phyloP scores from a whole-genome alignment of 2,113 vertebrate genomes.

The Castor canadensis region DNA sequence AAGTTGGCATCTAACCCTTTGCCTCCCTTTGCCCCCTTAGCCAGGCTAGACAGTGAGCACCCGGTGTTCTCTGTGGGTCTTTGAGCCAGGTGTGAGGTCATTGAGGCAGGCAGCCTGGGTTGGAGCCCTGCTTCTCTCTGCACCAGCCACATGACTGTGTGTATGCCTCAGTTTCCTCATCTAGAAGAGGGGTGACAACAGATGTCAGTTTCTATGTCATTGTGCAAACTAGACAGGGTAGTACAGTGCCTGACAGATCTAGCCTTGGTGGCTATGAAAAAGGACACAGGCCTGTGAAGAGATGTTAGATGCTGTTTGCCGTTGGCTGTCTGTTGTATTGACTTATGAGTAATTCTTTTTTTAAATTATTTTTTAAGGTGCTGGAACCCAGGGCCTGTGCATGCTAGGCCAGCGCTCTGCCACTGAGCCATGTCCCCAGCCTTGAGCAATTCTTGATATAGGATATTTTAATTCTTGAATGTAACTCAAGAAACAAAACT shows the following conservation, averaged over 20 bases:
- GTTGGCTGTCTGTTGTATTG: fast-evolving
- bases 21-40: background rate
- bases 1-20: fast-evolving
- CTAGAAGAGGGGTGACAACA: fast-evolving
- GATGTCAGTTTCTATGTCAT: fast-evolving
- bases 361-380: too few relatives aligned
- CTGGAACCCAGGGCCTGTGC: too few relatives aligned
- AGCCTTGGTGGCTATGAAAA: fast-evolving
- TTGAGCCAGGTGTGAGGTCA: fast-evolving
- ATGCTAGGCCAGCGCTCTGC: too few relatives aligned
- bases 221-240: fast-evolving
- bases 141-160: fast-evolving
- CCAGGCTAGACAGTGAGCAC: fast-evolving
- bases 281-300: fast-evolving
- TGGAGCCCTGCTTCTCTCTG: background rate
- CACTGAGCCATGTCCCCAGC: too few relatives aligned
- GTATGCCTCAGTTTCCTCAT: background rate
- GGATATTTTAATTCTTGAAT: background rate
- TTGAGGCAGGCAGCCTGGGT: fast-evolving
- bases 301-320: fast-evolving
- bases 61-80: fast-evolving
- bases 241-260: fast-evolving
- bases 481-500: background rate
- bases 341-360: too few relatives aligned
- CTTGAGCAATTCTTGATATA: background rate